Conservation (phyloP, 2,888 invertebrate genomes). For the Plagodis pulveraria region DNA sequence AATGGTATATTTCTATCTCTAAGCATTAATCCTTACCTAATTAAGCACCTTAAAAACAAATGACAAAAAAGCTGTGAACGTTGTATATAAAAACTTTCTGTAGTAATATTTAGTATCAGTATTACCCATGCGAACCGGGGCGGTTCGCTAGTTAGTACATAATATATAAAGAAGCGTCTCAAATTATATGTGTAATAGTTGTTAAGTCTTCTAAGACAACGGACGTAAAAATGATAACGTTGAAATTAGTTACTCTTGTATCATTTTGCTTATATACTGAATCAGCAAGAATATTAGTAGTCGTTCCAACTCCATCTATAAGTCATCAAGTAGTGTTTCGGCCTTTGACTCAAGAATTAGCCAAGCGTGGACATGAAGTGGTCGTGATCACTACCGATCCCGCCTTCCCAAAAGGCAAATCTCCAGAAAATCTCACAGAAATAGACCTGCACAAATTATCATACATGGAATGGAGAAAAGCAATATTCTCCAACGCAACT, state of each 20-base stretch:
- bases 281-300: constrained; percentile 40
- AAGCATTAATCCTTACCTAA: too few relatives aligned
- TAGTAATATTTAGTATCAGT: too few relatives aligned
- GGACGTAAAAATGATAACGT: background rate
- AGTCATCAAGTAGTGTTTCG: constrained; percentile 75
- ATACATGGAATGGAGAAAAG: constrained; percentile 30
- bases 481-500: background rate
- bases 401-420: constrained; percentile 47
- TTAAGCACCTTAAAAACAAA: too few relatives aligned
- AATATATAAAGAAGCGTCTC: background rate
- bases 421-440: constrained; percentile 64
- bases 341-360: constrained; percentile 62
- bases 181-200: background rate
- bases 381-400: constrained; percentile 68
- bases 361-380: constrained; percentile 70
- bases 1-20: too few relatives aligned
- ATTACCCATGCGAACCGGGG: too few relatives aligned
- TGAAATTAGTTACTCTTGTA: background rate
- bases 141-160: background rate
- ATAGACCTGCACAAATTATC: constrained; percentile 60
- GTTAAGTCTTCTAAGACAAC: background rate
- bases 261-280: constrained; percentile 14
- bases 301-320: constrained; percentile 65
- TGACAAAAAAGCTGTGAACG: too few relatives aligned
- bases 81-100: too few relatives aligned